Evolutionary conservation across 2,797 vertebrate genomes (phyloP), one percentile per base, ranked within the genome.

Genomic region (Glyptemys insculpta): DNA sequence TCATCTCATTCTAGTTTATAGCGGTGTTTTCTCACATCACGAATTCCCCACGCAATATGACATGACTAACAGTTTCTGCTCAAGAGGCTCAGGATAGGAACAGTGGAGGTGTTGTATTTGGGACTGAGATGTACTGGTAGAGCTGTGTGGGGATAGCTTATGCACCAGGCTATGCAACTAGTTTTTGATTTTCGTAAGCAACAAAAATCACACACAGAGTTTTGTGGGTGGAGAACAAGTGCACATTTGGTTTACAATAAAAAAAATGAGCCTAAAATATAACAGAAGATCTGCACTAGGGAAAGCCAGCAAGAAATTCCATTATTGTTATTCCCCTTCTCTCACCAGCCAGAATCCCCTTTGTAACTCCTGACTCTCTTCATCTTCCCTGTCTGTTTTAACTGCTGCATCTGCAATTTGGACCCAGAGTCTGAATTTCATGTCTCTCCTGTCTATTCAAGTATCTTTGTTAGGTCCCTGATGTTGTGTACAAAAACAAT

Each of bases 381-480:
- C 23, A 62, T 80, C 5, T 86, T 81, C 82, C 76, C n/a, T 86
- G 31, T 0, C 18, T 90, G 62, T 85, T 91, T 83, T 8, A 52
- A 74, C n/a, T 34, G 79, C 3, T 81, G 25, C 41, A 76, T 44
- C 72, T 76, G 8, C 52, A 68, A 74, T 88, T 88, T 93, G 29
- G 85, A 12, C 50, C 47, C 23, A 11, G 3, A 83, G 7, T 1
- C 41, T 87, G 3, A 57, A n/a, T 88, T 74, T 52, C 0, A 0
- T 44, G 18, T 54, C 5, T 83, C 84, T 5, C n/a, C 19, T 85
- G 65, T 44, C 53, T 52, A 85, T 6, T 54, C 2, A 5, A 19
- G 21, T 23, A 16, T 79, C 65, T 59, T 89, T 79, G 10, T 86
- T 65, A 74, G 16, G 52, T 15, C n/a, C 15, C 72, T 14, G 41